These are phyloP conservation scores for Ectemnius continuus DNA, from an alignment of 2,888 invertebrate genomes.

Conservation along the genomic window DNA sequence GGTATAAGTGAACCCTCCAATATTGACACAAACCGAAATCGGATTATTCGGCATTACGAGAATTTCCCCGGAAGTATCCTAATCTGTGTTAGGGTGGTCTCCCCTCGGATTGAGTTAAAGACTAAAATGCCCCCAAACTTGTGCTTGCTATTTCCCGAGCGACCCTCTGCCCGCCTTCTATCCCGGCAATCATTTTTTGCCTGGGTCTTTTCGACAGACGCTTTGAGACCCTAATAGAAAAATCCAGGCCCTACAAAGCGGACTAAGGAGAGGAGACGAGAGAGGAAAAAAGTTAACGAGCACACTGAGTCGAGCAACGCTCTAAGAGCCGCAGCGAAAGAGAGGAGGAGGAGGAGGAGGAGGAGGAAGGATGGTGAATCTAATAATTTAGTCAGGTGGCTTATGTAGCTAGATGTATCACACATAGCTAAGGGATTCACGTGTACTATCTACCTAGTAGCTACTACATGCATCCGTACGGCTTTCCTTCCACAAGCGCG, in stretches of 20 bases:
- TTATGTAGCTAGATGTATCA: constrained; percentile 25
- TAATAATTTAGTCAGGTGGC: constrained; percentile 64
- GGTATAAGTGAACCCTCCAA: constrained; percentile 19
- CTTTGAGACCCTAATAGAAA: constrained; percentile 44
- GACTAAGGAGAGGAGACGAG: constrained; percentile 1
- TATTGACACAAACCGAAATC: constrained; percentile 41
- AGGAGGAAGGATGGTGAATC: constrained; percentile 48
- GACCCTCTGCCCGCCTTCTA: background rate
- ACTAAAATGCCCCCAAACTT: constrained; percentile 26
- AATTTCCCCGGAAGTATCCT: constrained; percentile 36
- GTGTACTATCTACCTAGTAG: constrained; percentile 4
- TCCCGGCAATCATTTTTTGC: constrained; percentile 26
- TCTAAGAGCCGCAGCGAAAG: constrained; percentile 21
- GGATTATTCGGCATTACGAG: constrained; percentile 42
- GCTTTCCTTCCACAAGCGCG: constrained; percentile 19
- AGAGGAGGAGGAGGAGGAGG: constrained; percentile 28
- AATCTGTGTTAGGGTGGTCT: constrained; percentile 24
- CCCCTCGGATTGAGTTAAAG: constrained; percentile 16
- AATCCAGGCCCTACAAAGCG: constrained; percentile 22
- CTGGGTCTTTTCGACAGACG: constrained; percentile 31
- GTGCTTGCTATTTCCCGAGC: constrained; percentile 6
- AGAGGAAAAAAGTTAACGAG: constrained; percentile 51
- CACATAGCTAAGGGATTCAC: constrained; percentile 17
- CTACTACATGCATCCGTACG: constrained; percentile 1
- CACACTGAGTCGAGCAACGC: constrained; percentile 32